Percentiles rank a stretch among this genome's conserved stretches.
phyloP scores from a whole-genome alignment of 2,888 invertebrate species.

The Drosophila meridionalis region DNA sequence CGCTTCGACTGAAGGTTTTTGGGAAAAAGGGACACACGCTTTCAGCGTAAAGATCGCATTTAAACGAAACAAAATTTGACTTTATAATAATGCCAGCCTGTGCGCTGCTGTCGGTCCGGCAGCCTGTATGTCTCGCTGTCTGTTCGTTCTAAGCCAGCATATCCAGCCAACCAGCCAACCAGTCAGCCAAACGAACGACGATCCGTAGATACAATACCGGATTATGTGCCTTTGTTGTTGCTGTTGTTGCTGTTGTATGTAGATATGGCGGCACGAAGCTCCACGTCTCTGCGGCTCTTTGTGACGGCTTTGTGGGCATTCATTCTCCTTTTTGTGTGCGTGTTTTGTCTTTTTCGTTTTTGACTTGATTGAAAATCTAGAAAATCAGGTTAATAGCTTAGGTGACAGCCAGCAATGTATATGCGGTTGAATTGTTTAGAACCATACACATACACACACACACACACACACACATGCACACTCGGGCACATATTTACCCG shows the following conservation, averaged over 20 bases:
- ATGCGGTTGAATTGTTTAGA: constrained; percentile 80
- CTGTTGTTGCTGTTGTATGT: constrained; percentile 65
- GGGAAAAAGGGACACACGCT: constrained; percentile 81
- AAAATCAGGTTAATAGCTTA: constrained; percentile 83
- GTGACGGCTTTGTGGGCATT: constrained; percentile 70
- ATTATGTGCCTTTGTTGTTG: constrained; percentile 68
- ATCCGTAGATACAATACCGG: constrained; percentile 81
- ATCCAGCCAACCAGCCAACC: constrained; percentile 58
- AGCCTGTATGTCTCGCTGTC: constrained; percentile 18
- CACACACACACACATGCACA: not conserved
- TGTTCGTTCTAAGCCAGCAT: constrained; percentile 71
- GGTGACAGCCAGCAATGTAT: constrained; percentile 81
- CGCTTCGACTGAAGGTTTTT: constrained; percentile 27
- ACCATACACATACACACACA: constrained; percentile 29
- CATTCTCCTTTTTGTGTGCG: constrained; percentile 64
- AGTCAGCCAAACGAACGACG: constrained; percentile 47
- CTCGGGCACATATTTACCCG: constrained; percentile 4
- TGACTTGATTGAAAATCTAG: constrained; percentile 83
- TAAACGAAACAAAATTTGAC: constrained; percentile 82
- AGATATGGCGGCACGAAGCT: constrained; percentile 78
- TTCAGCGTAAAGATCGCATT: constrained; percentile 82
- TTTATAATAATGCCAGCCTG: constrained; percentile 81
- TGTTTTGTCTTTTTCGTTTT: constrained; percentile 63
- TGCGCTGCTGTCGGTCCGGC: constrained; percentile 33
- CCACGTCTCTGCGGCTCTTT: constrained; percentile 69